These are phyloP conservation scores for Fragariocoptes setiger DNA, from an alignment of 1,140 invertebrate species.

Conservation along the genomic window DNA sequence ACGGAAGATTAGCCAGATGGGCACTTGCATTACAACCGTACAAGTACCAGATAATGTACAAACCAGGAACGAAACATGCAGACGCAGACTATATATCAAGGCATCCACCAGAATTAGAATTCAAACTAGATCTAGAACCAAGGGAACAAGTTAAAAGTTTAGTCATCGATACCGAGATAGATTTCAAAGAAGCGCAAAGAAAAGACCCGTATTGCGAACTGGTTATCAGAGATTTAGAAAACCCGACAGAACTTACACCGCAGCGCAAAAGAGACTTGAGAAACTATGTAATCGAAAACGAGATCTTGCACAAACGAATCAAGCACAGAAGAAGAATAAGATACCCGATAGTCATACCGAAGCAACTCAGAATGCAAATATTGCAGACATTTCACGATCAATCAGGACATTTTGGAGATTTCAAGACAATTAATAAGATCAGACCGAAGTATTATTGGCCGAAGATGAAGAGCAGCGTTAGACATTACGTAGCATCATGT, in stretches of 20 bases:
- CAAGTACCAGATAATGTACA: constrained; percentile 5
- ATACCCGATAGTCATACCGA: background rate
- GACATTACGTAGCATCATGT: background rate
- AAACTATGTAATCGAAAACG: background rate
- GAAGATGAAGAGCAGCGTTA: background rate
- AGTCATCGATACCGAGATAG: background rate
- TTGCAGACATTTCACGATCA: constrained; percentile 1
- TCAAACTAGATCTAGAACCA: background rate
- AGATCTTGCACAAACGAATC: background rate
- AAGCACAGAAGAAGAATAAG: background rate
- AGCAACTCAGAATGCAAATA: background rate
- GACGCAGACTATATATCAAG: constrained; percentile 8
- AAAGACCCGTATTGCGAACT: background rate
- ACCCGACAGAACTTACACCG: background rate
- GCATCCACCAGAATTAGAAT: background rate
- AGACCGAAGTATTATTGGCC: constrained; percentile 5
- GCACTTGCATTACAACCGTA: constrained; percentile 5
- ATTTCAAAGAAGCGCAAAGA: constrained; percentile 1
- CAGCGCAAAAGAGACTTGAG: background rate
- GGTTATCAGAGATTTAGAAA: background rate
- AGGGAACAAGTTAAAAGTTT: background rate
- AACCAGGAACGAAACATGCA: background rate
- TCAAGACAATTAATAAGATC: constrained; percentile 2
- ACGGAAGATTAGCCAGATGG: constrained; percentile 4
- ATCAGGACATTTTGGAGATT: constrained; percentile 4